Evolutionary conservation across 1,140 invertebrate species (phyloP).

Genomic region (Drosophila fuyamai): DNA sequence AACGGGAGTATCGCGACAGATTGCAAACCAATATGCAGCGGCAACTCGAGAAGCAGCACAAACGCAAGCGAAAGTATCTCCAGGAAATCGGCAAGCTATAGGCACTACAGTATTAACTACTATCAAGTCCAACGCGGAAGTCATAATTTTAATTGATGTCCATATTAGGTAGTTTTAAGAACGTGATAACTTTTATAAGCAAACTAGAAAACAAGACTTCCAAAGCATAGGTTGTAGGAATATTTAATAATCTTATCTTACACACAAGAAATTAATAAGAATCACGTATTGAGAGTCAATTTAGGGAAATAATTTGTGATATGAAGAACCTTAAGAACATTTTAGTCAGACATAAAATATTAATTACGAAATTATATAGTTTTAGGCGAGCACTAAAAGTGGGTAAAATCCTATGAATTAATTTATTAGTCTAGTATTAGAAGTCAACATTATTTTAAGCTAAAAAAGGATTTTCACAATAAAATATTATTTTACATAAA

Average conservation of each 20-base stretch:
- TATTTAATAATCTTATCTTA: background rate
- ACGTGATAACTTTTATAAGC: background rate
- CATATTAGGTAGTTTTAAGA: background rate
- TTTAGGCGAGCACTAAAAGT: background rate
- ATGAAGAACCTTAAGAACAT: background rate
- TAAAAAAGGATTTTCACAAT: no score
- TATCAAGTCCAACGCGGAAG: background rate
- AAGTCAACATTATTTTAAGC: no score
- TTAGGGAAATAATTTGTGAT: background rate
- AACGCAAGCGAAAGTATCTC: conserved; percentile 21
- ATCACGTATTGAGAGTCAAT: background rate
- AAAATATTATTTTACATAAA: no score
- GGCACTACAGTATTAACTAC: background rate
- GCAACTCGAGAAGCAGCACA: conserved; percentile 44
- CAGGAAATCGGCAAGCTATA: conserved; percentile 34
- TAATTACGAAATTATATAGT: background rate
- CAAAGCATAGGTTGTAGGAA: background rate
- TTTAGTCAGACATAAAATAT: background rate
- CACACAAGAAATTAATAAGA: background rate
- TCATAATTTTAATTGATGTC: background rate
- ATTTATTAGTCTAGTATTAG: background rate
- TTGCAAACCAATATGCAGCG: conserved; percentile 48
- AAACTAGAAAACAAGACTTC: conserved; percentile 6
- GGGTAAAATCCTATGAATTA: background rate
- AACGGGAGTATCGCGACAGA: conserved; percentile 54